phyloP scores from a whole-genome alignment of 2,797 vertebrate species.

The Clarias platycephalus region DNA sequence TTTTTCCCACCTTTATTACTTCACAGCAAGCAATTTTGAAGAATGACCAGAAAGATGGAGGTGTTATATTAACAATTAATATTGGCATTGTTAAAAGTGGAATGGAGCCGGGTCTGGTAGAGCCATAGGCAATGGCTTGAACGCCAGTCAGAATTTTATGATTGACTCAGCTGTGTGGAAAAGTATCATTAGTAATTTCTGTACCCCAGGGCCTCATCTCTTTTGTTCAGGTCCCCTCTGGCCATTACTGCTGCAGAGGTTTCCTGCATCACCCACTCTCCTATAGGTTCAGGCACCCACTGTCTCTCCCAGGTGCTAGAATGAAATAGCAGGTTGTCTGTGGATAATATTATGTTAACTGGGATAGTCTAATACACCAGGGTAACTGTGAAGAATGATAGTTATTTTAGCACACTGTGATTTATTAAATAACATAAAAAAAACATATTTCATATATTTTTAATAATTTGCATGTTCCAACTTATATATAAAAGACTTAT shows the following conservation, averaged over 20 bases:
- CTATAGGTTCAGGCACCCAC: slow-evolving; percentile 16
- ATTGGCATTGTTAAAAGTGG: slow-evolving; percentile 47
- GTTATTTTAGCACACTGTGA: neutral
- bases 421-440: neutral
- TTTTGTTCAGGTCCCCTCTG: slow-evolving; percentile 42
- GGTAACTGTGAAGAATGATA: neutral
- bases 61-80: slow-evolving; percentile 26
- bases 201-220: slow-evolving; percentile 44
- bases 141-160: slow-evolving; percentile 52
- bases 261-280: slow-evolving; percentile 28
- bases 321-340: slow-evolving; percentile 26
- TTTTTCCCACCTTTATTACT: slow-evolving; percentile 4
- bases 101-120: slow-evolving; percentile 1
- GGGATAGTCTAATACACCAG: neutral
- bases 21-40: slow-evolving; percentile 1
- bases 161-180: slow-evolving; percentile 59
- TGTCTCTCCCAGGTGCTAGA: slow-evolving; percentile 19
- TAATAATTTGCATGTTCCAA: neutral
- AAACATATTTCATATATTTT: neutral
- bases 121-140: slow-evolving; percentile 17
- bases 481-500: neutral
- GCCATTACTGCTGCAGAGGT: slow-evolving; percentile 27
- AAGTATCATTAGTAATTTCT: slow-evolving; percentile 55
- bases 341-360: slow-evolving; percentile 40
- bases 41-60: slow-evolving; percentile 20